Evolutionary conservation across 2,113 vertebrate species (phyloP), one percentile per base, ranked within the genome.

Genomic region (Monopterus albus): DNA sequence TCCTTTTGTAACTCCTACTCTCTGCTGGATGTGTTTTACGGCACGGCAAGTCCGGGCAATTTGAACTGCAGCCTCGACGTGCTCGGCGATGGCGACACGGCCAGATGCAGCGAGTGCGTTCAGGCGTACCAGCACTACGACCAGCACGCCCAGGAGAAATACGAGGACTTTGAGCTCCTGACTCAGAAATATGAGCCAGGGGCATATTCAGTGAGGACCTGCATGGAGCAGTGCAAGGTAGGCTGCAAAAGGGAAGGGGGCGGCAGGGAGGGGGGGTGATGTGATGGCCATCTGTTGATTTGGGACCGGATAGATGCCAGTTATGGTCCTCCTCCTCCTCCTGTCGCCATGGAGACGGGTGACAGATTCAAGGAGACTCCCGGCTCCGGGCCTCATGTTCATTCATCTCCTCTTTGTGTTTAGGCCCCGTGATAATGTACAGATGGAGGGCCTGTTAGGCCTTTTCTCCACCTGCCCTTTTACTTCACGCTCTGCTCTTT

Each of bases 1-100:
- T 95, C 96, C 83, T 99, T 98, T 96, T 99, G 97, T 96, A 95
- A 97, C 94, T 96, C 97, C 90, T 98, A 98, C 91, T 98, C 97
- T 84, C 94, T 99, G 91, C 95, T 95, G 95, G 96, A 98, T 94
- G 92, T 99, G 94, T 95, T 98, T 75, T 84, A 93, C 88, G 96
- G 95, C 61, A 93, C 95, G 84, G 90, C 94, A 62, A 95, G 95
- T 85, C 95, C 96, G 93, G 96, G 94, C 93, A 94, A 95, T 86
- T 92, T 95, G 92, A 98, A 96, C 95, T 98, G 97, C 90, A 95
- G 95, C 92, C 94, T 96, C 89, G 94, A 95, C 75, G 95, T 94
- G 93, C 93, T 96, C 86, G 84, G 91, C 83, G 91, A 85, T 61
- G 94, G 93, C 86, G 95, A 93, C 86, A 89, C 87, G 17, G 63